phyloP scores from a whole-genome alignment of 2,888 invertebrate genomes.

The Epirrita christyi region DNA sequence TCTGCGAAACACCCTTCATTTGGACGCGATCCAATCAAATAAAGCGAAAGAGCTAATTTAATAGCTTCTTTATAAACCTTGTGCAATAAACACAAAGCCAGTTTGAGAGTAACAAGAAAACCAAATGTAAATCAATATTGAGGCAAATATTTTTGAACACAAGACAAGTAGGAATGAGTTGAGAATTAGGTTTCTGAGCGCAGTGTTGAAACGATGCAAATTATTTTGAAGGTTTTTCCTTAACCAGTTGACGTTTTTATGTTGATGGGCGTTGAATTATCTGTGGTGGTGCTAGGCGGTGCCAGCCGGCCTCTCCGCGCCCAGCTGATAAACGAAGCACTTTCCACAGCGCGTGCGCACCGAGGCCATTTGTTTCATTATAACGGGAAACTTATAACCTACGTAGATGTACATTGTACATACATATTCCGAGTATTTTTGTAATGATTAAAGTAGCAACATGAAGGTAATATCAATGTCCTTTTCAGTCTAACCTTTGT shows the following conservation, averaged over 20 bases:
- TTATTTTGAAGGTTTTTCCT: conserved; percentile 31
- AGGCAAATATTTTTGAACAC: background rate
- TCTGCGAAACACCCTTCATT: conserved; percentile 25
- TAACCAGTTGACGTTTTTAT: conserved; percentile 25
- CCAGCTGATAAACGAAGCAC: conserved; percentile 65
- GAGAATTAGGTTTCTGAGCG: conserved; percentile 10
- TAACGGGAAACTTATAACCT: conserved; percentile 28
- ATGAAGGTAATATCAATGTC: background rate
- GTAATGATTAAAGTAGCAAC: background rate
- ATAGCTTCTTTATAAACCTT: conserved; percentile 19
- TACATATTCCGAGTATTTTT: background rate
- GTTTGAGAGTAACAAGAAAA: background rate
- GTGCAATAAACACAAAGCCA: conserved; percentile 5
- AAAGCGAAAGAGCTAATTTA: conserved; percentile 22
- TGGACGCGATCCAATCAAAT: conserved; percentile 36
- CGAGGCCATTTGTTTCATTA: conserved; percentile 38
- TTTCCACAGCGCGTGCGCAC: conserved; percentile 63
- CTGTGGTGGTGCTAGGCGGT: conserved; percentile 67
- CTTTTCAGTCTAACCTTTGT: too few species aligned
- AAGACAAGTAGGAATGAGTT: background rate
- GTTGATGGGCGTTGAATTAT: conserved; percentile 65
- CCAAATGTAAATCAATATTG: background rate
- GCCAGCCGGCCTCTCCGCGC: conserved; percentile 69
- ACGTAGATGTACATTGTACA: background rate
- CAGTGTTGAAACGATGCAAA: conserved; percentile 16